Base-by-base conservation (phyloP, 1,140 invertebrate species). In the Pachyrhynchus sulphureomaculatus region DNA sequence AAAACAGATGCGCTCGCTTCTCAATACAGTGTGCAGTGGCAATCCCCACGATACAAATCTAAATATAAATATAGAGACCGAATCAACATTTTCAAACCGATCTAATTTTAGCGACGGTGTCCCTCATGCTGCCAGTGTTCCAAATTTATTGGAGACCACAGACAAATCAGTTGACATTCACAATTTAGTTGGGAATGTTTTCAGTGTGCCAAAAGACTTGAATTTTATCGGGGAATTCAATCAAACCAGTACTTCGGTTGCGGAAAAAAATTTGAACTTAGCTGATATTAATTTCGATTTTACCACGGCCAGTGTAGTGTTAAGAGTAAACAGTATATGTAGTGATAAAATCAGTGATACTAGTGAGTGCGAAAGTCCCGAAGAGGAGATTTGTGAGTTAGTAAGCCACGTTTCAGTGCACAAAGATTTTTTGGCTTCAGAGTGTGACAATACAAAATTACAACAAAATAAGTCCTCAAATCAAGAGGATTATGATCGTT, bases 161-260 rank as follows among this genome's bases (percentile, higher is more conserved):
- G 60, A 58, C 17, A 41, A 55, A 18, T 34, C 48, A 39, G 45
- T 48, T 20, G 41, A 61, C 45, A 55, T 64, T 29, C 36, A 63
- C 29, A 57, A 67, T 10, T 55, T 59, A 34, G 64, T 59, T 56
- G 75, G 76, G 5, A 72, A 73, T 42, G 78, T 82, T 10, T 74
- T 72, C 13, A 83, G 82, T 67, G 78, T 83, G 15, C 82, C 82
- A 18, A 79, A 81, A 39, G 78, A 82, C 51, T 68, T 84, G 13
- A 80, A 83, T 63, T 77, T 83, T 18, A 67, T 72, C 12, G 64
- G 67, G 1, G 49, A 66, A 20, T 41, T 51, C 55, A 39, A 62
- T 65, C 10, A 53, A 56, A 36, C 58, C 55, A 34, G 60, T 52
- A n/a, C 37, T 44, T 77, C 77, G 0, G 74, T 78, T 4, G 76